These are phyloP conservation scores for Zaprionus nigranus DNA, from an alignment of 1,140 invertebrate species.

Conservation along the genomic window DNA sequence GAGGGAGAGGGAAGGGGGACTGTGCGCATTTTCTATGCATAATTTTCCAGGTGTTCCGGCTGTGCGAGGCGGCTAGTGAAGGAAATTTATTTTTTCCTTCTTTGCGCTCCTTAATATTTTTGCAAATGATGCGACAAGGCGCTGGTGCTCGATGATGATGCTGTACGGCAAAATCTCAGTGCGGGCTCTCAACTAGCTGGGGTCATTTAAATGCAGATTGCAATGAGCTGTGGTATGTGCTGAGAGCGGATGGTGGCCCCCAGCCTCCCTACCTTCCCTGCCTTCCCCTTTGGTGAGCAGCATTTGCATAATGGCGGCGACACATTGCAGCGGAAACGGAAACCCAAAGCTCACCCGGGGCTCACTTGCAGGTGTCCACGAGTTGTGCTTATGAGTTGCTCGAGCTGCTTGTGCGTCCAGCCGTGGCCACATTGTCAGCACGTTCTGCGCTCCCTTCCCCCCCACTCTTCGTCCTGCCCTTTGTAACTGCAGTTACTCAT, in stretches of 20 bases:
- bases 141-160: conserved; percentile 11
- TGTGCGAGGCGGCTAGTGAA: conserved; percentile 4
- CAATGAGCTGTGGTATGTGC: conserved; percentile 60
- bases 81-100: conserved; percentile 30
- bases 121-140: conserved; percentile 68
- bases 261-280: no score
- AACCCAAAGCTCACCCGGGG: conserved; percentile 53
- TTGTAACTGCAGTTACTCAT: conserved; percentile 24
- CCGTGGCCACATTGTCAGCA: conserved; percentile 34
- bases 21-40: conserved; percentile 31
- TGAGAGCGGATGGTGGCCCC: neutral
- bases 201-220: conserved; percentile 83
- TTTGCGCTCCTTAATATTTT: conserved; percentile 59
- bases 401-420: conserved; percentile 59
- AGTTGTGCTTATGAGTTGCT: conserved; percentile 74
- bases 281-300: neutral
- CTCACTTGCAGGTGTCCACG: conserved; percentile 62
- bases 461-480: neutral
- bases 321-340: conserved; percentile 78
- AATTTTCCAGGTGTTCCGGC: conserved; percentile 42
- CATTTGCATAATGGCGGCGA: conserved; percentile 79
- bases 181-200: conserved; percentile 43
- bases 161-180: conserved; percentile 57
- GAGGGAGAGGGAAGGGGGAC: neutral
- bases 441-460: neutral